A percentile compares a stretch with the other conserved stretches of the same genome.
Conservation (phyloP, 2,888 invertebrate species). For the Tanytarsus gracilentus region DNA sequence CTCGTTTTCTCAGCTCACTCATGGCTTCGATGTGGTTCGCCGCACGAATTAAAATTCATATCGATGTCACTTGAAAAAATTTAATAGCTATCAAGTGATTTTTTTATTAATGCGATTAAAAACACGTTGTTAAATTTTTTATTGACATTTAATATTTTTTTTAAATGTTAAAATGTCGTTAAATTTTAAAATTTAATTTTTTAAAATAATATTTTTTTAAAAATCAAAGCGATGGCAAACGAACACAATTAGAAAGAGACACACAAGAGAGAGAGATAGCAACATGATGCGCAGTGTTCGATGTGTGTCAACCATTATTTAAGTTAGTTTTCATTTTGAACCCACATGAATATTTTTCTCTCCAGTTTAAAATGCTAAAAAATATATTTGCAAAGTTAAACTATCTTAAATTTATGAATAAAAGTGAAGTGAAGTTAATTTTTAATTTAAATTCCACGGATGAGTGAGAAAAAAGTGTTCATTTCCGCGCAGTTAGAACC, state of each 20-base stretch:
- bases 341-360: slow-evolving; percentile 15
- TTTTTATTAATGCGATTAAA: too few species aligned
- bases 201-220: neutral
- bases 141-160: neutral
- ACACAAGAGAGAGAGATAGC: neutral
- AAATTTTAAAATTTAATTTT: neutral
- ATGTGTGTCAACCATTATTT: slow-evolving; percentile 16
- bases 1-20: neutral
- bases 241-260: neutral
- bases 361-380: too few species aligned
- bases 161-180: neutral
- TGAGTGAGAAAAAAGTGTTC: too few species aligned
- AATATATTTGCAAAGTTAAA: neutral
- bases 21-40: slow-evolving; percentile 7
- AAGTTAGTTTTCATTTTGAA: slow-evolving; percentile 26
- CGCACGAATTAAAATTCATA: slow-evolving; percentile 3
- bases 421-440: too few species aligned
- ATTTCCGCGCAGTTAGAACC: neutral
- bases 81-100: too few species aligned
- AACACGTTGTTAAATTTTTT: too few species aligned
- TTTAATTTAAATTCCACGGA: too few species aligned
- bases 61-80: neutral
- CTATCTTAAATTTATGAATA: neutral
- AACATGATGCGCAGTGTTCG: neutral
- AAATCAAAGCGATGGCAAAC: neutral